These are phyloP conservation scores for Lithosia quadra DNA, from an alignment of 2,888 invertebrate species.

Conservation along the genomic window DNA sequence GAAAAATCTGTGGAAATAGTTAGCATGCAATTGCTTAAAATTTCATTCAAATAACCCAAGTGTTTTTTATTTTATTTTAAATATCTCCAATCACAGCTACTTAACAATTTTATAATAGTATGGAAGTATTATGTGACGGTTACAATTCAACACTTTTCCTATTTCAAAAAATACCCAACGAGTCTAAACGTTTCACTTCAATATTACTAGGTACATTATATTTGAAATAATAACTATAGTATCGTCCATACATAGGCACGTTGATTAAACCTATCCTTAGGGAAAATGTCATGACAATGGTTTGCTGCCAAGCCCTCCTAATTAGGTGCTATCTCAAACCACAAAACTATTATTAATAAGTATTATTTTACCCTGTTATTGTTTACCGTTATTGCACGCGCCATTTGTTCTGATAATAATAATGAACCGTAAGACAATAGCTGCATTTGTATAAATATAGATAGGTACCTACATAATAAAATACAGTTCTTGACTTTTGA, in stretches of 20 bases:
- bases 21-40: too few relatives aligned
- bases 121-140: too few relatives aligned
- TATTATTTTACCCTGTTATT: constrained; percentile 14
- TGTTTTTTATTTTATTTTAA: too few relatives aligned
- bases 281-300: constrained; percentile 39
- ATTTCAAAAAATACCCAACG: too few relatives aligned
- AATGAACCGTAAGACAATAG: constrained; percentile 25
- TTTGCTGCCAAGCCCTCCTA: constrained; percentile 33
- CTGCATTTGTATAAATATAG: background rate
- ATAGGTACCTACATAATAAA: background rate
- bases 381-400: constrained; percentile 32
- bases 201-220: background rate
- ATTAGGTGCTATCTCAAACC: constrained; percentile 41
- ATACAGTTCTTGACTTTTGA: too few relatives aligned
- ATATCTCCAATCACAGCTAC: too few relatives aligned
- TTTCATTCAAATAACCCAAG: too few relatives aligned
- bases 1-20: too few relatives aligned
- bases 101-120: too few relatives aligned
- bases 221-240: background rate
- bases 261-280: constrained; percentile 1
- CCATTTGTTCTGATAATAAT: constrained; percentile 32
- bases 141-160: too few relatives aligned
- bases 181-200: too few relatives aligned
- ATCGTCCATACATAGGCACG: background rate
- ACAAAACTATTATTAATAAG: constrained; percentile 22